Evolutionary conservation across 1,140 invertebrate genomes (phyloP).

Genomic region (Drosophila auraria): DNA sequence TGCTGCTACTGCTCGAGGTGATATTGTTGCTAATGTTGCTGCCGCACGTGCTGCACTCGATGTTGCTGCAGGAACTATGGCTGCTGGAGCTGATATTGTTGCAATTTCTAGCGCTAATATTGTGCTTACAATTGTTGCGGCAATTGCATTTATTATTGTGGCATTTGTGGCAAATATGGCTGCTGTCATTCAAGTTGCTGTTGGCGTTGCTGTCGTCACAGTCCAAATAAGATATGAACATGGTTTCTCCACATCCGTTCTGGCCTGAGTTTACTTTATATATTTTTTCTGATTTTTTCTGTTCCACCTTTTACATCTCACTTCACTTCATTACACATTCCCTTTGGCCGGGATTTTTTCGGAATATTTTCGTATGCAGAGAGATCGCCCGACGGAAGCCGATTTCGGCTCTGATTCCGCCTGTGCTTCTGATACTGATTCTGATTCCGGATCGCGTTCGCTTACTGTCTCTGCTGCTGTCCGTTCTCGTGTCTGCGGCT

Average conservation of each 20-base stretch:
- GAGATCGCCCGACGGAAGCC: constrained; percentile 8
- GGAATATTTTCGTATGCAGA: constrained; percentile 8
- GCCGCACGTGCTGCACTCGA: constrained; percentile 44
- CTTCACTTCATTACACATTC: constrained; percentile 64
- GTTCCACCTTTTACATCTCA: constrained; percentile 46
- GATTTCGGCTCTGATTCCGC: constrained; percentile 10
- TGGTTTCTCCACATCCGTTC: constrained; percentile 37
- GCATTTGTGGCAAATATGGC: constrained; percentile 7
- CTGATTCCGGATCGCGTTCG: constrained; percentile 19
- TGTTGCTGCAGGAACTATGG: background rate
- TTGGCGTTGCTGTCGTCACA: constrained; percentile 53
- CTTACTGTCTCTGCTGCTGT: constrained; percentile 16
- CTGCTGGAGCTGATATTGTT: constrained; percentile 11
- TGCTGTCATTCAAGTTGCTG: constrained; percentile 18
- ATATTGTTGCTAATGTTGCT: constrained; percentile 34
- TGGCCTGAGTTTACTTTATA: background rate
- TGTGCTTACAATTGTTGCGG: constrained; percentile 7
- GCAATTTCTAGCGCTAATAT: constrained; percentile 2
- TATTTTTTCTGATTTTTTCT: background rate
- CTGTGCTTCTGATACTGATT: constrained; percentile 4
- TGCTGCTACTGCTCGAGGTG: constrained; percentile 19
- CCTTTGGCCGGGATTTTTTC: constrained; percentile 22
- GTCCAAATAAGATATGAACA: constrained; percentile 83
- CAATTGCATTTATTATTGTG: background rate
- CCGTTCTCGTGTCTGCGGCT: constrained; percentile 37